Conservation (phyloP, 2,888 invertebrate genomes). For the Belgica antarctica region DNA sequence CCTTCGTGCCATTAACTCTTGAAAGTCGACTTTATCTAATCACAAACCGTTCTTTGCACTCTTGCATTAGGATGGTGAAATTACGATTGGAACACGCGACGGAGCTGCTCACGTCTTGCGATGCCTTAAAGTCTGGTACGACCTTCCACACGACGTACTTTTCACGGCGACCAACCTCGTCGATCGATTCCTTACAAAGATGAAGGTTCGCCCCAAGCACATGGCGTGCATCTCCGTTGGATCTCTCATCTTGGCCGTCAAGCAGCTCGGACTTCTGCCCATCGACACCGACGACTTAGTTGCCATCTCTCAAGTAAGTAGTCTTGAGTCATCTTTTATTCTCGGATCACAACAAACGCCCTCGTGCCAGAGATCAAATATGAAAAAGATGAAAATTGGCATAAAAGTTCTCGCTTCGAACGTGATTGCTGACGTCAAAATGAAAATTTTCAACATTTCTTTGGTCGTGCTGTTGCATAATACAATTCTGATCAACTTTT, state of each 20-base stretch:
- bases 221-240: slow-evolving; percentile 84
- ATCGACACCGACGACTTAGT: slow-evolving; percentile 68
- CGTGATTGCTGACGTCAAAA: background rate
- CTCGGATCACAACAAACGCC: background rate
- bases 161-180: slow-evolving; percentile 76
- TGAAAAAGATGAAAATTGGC: slow-evolving; percentile 10
- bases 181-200: slow-evolving; percentile 78
- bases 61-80: slow-evolving; percentile 72
- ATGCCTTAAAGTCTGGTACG: slow-evolving; percentile 82
- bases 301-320: slow-evolving; percentile 56
- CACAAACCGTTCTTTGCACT: slow-evolving; percentile 43
- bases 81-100: slow-evolving; percentile 73
- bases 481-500: slow-evolving; percentile 28
- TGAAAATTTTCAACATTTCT: background rate
- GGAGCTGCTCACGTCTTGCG: slow-evolving; percentile 77
- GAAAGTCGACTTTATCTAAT: slow-evolving; percentile 19
- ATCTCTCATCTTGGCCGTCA: slow-evolving; percentile 79
- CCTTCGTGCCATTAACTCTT: background rate
- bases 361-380: background rate
- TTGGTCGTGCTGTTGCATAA: background rate
- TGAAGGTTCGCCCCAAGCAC: slow-evolving; percentile 79
- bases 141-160: slow-evolving; percentile 74
- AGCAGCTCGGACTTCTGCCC: slow-evolving; percentile 61
- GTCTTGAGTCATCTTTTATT: too few species aligned
- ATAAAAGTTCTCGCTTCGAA: background rate